A percentile compares a stretch with the other conserved stretches of the same genome.
Evolutionary conservation across 2,888 invertebrate genomes (phyloP).

Genomic region (Oxytorus armatus): DNA sequence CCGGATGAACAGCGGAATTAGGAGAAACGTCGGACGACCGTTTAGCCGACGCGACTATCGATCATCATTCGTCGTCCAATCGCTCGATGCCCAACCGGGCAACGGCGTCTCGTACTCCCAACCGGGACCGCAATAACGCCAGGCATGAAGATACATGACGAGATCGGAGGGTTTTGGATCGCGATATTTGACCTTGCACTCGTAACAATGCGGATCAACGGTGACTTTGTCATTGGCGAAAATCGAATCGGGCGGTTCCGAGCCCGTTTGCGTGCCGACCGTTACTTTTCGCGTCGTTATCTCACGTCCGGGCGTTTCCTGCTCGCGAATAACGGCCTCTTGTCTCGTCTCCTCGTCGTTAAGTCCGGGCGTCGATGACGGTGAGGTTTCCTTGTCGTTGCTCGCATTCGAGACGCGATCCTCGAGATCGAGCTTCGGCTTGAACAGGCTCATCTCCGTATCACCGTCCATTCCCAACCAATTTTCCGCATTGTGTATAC

Average conservation of each 20-base stretch:
- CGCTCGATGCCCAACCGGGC: constrained; percentile 95
- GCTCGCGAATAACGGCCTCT: constrained; percentile 70
- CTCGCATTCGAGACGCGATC: constrained; percentile 86
- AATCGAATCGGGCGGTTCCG: constrained; percentile 89
- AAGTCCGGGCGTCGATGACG: constrained; percentile 85
- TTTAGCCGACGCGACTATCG: constrained; percentile 79
- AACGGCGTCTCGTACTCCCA: constrained; percentile 97
- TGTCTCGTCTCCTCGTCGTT: constrained; percentile 80
- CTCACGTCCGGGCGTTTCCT: constrained; percentile 84
- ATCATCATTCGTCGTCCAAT: constrained; percentile 92
- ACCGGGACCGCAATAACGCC: constrained; percentile 96
- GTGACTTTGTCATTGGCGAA: constrained; percentile 91
- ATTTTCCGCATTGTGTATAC: constrained; percentile 97
- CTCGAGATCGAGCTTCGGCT: constrained; percentile 89
- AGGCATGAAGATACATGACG: constrained; percentile 98
- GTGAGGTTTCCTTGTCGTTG: constrained; percentile 87
- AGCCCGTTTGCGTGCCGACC: constrained; percentile 94
- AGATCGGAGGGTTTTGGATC: constrained; percentile 97
- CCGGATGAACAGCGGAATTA: constrained; percentile 2
- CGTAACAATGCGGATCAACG: constrained; percentile 94
- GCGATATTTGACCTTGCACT: constrained; percentile 95
- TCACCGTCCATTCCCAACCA: constrained; percentile 97
- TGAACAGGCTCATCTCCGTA: constrained; percentile 93
- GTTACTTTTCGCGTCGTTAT: constrained; percentile 87
- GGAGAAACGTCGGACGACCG: background rate